Conservation (phyloP, 2,113 vertebrate genomes). For the Eira barbara region DNA sequence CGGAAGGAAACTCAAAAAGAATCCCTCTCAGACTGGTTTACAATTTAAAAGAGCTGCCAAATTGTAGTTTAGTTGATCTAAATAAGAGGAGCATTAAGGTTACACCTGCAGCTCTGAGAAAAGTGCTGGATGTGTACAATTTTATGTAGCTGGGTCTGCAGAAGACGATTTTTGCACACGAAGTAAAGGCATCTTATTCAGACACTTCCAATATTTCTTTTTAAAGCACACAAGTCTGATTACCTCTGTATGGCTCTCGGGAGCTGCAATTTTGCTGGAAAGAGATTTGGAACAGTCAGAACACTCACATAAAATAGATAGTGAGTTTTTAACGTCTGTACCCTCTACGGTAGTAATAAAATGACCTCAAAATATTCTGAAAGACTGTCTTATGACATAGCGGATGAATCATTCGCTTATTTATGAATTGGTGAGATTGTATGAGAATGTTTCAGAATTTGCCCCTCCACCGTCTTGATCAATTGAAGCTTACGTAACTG, state of each 20-base stretch:
- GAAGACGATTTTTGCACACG: slow-evolving; percentile 49
- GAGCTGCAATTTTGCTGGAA: slow-evolving; percentile 67
- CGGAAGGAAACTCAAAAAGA: slow-evolving; percentile 2
- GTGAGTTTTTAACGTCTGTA: slow-evolving; percentile 62
- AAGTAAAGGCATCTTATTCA: slow-evolving; percentile 63
- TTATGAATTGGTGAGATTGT: slow-evolving; percentile 47
- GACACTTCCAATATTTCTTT: slow-evolving; percentile 67
- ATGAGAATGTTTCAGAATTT: slow-evolving; percentile 40
- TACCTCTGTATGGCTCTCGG: slow-evolving; percentile 60
- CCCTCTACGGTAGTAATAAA: slow-evolving; percentile 49
- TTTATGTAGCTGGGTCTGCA: slow-evolving; percentile 59
- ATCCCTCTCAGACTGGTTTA: slow-evolving; percentile 38
- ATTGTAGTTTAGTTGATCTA: slow-evolving; percentile 53
- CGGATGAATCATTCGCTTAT: slow-evolving; percentile 60
- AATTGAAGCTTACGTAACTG: slow-evolving; percentile 13
- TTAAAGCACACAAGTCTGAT: slow-evolving; percentile 66
- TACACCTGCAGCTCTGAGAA: slow-evolving; percentile 62
- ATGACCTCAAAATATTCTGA: slow-evolving; percentile 61
- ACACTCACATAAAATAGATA: slow-evolving; percentile 60
- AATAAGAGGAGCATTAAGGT: slow-evolving; percentile 43
- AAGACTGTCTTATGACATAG: slow-evolving; percentile 53
- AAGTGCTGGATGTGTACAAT: slow-evolving; percentile 48
- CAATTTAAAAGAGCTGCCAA: slow-evolving; percentile 39
- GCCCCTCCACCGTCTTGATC: not conserved
- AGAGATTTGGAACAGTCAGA: slow-evolving; percentile 65